A percentile compares a stretch with the other conserved stretches of the same genome.
Evolutionary conservation across 2,797 vertebrate species (phyloP).

Genomic region (Salmo trutta): DNA sequence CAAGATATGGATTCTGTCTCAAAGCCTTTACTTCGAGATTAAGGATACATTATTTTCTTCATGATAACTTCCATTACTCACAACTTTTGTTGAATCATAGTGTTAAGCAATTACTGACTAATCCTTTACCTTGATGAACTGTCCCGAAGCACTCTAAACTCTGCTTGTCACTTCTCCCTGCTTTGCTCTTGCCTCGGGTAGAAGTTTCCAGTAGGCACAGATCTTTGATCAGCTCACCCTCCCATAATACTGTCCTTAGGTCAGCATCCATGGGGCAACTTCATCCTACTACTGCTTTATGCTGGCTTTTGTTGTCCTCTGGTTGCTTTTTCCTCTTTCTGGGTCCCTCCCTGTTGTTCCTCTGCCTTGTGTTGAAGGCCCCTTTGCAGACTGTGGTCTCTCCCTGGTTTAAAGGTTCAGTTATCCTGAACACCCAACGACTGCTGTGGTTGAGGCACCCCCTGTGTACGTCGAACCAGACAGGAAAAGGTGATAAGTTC

Average conservation of each 20-base stretch:
- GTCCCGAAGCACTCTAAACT: neutral
- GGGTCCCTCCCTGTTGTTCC: neutral
- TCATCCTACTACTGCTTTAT: neutral
- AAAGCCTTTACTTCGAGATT: too few relatives aligned
- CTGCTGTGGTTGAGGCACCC: constrained; percentile 28
- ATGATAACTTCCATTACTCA: neutral
- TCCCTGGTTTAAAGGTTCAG: constrained; percentile 53
- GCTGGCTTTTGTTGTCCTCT: neutral
- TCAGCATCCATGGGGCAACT: neutral
- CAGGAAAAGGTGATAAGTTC: constrained; percentile 57
- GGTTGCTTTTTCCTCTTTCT: neutral
- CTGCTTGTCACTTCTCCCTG: neutral
- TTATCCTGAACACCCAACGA: constrained; percentile 32
- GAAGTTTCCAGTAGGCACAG: neutral
- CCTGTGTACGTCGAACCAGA: constrained; percentile 24
- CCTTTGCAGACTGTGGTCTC: constrained; percentile 17
- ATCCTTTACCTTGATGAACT: neutral
- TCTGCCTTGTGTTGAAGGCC: neutral
- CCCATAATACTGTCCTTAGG: neutral
- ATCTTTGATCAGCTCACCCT: neutral
- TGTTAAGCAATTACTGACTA: neutral
- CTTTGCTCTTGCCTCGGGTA: neutral
- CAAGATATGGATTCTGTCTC: neutral
- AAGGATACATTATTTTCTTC: neutral
- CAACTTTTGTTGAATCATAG: neutral